Conservation (phyloP, 2,888 invertebrate genomes). For the Sclerodermus sp. region DNA sequence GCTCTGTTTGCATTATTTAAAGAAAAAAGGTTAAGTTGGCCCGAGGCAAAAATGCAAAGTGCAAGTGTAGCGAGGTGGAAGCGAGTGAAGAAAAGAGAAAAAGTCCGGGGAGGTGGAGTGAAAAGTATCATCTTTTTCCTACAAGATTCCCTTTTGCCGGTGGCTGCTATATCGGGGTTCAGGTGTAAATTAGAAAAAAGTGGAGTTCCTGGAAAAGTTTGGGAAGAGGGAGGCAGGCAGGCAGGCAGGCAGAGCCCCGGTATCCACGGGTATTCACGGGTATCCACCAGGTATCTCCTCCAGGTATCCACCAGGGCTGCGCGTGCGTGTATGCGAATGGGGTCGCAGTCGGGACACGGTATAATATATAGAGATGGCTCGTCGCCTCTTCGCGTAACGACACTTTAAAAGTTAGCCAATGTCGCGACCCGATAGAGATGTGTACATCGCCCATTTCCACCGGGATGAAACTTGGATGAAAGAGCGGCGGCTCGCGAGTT, state of each 20-base stretch:
- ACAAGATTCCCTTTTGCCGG: constrained; percentile 13
- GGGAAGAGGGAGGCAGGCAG: constrained; percentile 3
- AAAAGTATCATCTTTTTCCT: too few species aligned
- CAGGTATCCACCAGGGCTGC: too few species aligned
- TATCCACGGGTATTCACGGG: too few species aligned
- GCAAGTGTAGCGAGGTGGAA: background rate
- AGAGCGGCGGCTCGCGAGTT: too few species aligned
- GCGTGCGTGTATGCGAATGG: background rate
- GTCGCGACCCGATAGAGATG: constrained; percentile 24
- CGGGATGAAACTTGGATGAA: too few species aligned
- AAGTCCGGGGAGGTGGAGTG: background rate
- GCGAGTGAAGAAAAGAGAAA: background rate
- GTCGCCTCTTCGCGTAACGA: constrained; percentile 31
- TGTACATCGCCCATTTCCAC: constrained; percentile 13
- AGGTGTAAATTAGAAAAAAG: constrained; percentile 48
- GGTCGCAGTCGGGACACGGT: background rate
- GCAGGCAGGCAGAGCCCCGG: background rate
- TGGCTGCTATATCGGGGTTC: constrained; percentile 30
- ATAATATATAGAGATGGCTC: constrained; percentile 23
- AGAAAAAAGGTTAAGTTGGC: too few species aligned
- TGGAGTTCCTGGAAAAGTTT: constrained; percentile 30
- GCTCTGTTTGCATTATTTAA: too few species aligned
- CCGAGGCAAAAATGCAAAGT: too few species aligned
- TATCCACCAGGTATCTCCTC: too few species aligned
- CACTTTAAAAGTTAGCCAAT: constrained; percentile 41